Evolutionary conservation across 2,797 vertebrate species (phyloP).

Genomic region (Saxicola maurus): DNA sequence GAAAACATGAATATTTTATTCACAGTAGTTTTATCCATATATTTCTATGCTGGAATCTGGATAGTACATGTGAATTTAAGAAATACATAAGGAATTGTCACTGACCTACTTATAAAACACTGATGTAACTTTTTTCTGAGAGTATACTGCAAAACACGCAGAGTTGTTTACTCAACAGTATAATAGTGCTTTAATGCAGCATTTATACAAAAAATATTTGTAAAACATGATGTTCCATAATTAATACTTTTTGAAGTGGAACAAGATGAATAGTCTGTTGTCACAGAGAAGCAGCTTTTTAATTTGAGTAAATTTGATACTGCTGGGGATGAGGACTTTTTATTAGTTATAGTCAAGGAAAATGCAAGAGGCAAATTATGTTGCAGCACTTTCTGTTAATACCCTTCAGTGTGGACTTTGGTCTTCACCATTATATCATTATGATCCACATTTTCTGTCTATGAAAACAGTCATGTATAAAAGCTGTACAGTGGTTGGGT

Average conservation of each 20-base stretch:
- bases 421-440: not conserved
- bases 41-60: conserved; percentile 14
- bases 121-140: not conserved
- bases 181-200: not conserved
- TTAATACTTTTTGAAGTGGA: conserved; percentile 35
- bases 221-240: conserved; percentile 15
- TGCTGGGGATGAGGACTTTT: not conserved
- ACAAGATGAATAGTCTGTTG: not conserved
- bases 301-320: conserved; percentile 14
- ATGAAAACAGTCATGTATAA: not conserved
- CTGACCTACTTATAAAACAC: conserved; percentile 60
- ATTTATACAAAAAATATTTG: conserved; percentile 12
- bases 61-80: conserved; percentile 45
- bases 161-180: not conserved
- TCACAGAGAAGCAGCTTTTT: conserved; percentile 18
- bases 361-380: not conserved
- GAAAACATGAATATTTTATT: conserved; percentile 64
- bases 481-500: not conserved
- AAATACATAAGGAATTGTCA: conserved; percentile 21
- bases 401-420: not conserved
- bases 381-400: not conserved
- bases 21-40: conserved; percentile 10
- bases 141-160: not conserved
- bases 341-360: not conserved
- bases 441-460: not conserved